Conservation (phyloP, 2,797 vertebrate genomes). For the Cossypha heuglini region DNA sequence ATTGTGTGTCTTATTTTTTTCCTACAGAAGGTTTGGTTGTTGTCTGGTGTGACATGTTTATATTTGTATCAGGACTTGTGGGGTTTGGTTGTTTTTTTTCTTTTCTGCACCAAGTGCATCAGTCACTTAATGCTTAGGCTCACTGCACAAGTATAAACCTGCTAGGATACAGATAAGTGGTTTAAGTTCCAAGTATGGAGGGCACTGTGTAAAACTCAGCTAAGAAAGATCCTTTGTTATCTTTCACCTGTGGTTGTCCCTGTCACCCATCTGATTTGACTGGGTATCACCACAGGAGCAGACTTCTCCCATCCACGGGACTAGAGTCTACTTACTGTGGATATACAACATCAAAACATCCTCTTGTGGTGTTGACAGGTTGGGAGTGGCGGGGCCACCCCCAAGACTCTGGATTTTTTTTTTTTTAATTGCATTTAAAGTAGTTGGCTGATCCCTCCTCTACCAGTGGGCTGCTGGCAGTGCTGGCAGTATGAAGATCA, state of each 20-base stretch:
- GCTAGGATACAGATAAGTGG: not conserved
- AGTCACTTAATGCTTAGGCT: not conserved
- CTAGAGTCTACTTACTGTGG: not conserved
- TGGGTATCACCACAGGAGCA: not conserved
- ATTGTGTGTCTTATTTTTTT: not conserved
- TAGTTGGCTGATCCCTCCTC: not conserved
- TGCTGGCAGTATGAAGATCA: fast-evolving
- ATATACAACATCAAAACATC: not conserved
- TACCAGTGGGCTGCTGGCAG: not conserved
- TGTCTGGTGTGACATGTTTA: not conserved
- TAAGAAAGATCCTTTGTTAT: not conserved
- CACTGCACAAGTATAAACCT: not conserved
- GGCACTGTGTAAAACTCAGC: not conserved
- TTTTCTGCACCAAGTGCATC: not conserved
- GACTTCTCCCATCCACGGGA: not conserved
- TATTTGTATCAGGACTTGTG: not conserved
- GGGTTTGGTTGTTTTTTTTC: not conserved
- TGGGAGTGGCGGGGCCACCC: not conserved
- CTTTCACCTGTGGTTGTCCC: not conserved
- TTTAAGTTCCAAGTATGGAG: not conserved
- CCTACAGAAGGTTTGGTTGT: not conserved
- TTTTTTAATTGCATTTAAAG: not conserved
- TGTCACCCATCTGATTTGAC: not conserved
- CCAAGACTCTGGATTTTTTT: not conserved
- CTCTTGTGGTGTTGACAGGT: not conserved